Base-by-base conservation (phyloP, 2,113 vertebrate genomes). In the Datnioides undecimradiatus region DNA sequence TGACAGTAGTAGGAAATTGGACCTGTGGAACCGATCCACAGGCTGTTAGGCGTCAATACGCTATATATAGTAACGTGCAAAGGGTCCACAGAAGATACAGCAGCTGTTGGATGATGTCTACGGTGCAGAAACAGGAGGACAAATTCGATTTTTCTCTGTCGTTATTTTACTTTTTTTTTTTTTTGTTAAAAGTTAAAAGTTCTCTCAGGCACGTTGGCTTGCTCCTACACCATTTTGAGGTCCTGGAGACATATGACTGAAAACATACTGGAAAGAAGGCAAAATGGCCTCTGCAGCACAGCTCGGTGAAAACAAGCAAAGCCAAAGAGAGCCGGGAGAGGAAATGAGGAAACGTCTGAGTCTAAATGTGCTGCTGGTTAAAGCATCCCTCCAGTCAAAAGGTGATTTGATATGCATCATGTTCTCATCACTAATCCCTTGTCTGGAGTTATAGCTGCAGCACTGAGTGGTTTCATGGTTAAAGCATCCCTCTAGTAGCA, bases 351-450 rank as follows among this genome's bases (percentile, higher is more conserved):
- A 49, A 60, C 13, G 16, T 25, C 6, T 62, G 40, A 71, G 25
- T 45, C 25, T 38, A 62, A 70, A 80, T 46, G 70, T 41, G 29
- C 43, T 36, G 49, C 66, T 70, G 51, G 55, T 40, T 51, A 55
- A 72, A 88, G 51, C 79, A 63, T 71, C 68, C 71, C 59, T 85
- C 7, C 51, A 78, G 82, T 85, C 74, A 59, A 69, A 86, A 82
- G 77, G 80, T 85, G 79, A 83, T 88, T 82, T 48, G 79, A 87
- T 88, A 90, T 79, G 89, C 84, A 87, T 76, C 78, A 62, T 70
- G 36, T 66, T 54, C 82, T 80, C 72, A 69, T 85, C 65, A 57
- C 52, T 87, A 89, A 89, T 88, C 86, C 78, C 80, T 66, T 64
- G 64, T 85, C 74, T 72, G 75, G 55, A 70, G 80, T 87, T 84